Base-by-base conservation (phyloP, 2,113 vertebrate species). In the Amphiprion ocellaris region DNA sequence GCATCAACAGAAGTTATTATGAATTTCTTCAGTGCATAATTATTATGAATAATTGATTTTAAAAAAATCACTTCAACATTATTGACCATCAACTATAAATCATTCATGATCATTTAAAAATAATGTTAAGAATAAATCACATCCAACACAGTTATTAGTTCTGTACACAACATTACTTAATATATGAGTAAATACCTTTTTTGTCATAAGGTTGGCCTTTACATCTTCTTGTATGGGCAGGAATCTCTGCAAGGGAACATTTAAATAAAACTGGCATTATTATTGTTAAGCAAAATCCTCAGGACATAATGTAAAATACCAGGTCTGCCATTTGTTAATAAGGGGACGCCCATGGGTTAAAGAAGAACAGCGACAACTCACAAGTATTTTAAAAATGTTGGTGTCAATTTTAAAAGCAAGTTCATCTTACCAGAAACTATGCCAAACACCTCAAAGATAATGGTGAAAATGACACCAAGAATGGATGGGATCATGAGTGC, bases 401-500 rank as follows among this genome's bases (percentile, higher is more conserved):
- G 10, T 9, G 56, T 61, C 3, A 4, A 30, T 39, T 26, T 7
- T 17, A 17, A 56, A 70, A 54, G 9, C 61, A 61, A 8, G 19
- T 7, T 41, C 46, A 60, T 19, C 93, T 95, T 91, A 97, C 96
- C 94, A 62, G 14, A 71, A 0, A 50, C 0, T 1, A 88, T 14
- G n/a, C 92, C 92, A 3, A 86, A 2, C 58, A 81, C 2, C 47
- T 94, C 91, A 81, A 94, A 94, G 1, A 28, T 50, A 26, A 88
- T 2, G 12, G 73, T 66, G 61, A 58, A 91, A 75, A 91, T 69
- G 37, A 89, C 33, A 21, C 44, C 69, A 7, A 84, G 12, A 53
- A 69, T 1, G 26, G 17, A 11, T 2, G 90, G 91, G 46, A 91
- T 0, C 2, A 21, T 0, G 23, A 89, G 26, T 3, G 84, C 91